Evolutionary conservation across 2,888 invertebrate genomes (phyloP).

Genomic region (Carcina quercana): DNA sequence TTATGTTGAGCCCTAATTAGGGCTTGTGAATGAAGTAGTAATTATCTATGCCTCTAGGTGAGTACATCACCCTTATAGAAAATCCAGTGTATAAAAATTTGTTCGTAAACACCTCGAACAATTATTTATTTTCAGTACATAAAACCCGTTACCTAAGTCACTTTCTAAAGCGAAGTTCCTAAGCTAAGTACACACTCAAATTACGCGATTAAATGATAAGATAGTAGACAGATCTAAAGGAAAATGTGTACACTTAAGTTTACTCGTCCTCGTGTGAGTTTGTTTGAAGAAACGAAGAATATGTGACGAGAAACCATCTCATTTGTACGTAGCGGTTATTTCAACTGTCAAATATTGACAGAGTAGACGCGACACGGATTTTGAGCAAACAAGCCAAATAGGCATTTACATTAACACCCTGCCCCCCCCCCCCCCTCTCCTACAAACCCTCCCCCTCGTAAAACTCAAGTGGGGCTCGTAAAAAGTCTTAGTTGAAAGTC

Average conservation of each 20-base stretch:
- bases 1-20: no score
- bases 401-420: constrained; percentile 63
- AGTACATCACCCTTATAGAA: no score
- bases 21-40: no score
- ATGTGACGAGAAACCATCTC: constrained; percentile 48
- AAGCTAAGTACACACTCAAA: no score
- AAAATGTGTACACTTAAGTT: no score
- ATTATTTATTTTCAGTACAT: no score
- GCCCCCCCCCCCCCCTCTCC: constrained; percentile 21
- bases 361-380: constrained; percentile 69
- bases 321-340: constrained; percentile 69
- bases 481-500: constrained; percentile 24
- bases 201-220: no score
- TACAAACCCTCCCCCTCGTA: constrained; percentile 20
- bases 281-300: constrained; percentile 45
- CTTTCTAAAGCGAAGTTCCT: no score
- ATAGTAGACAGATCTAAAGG: neutral
- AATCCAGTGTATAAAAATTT: no score
- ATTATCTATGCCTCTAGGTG: no score
- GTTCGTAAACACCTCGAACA: no score
- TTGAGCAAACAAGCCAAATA: constrained; percentile 66
- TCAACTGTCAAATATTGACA: constrained; percentile 65
- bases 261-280: constrained; percentile 9
- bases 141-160: no score
- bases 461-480: constrained; percentile 20